Percentiles rank a stretch among this genome's conserved stretches.
phyloP scores from a whole-genome alignment of 2,888 invertebrate species.

The Apodemia mormo region DNA sequence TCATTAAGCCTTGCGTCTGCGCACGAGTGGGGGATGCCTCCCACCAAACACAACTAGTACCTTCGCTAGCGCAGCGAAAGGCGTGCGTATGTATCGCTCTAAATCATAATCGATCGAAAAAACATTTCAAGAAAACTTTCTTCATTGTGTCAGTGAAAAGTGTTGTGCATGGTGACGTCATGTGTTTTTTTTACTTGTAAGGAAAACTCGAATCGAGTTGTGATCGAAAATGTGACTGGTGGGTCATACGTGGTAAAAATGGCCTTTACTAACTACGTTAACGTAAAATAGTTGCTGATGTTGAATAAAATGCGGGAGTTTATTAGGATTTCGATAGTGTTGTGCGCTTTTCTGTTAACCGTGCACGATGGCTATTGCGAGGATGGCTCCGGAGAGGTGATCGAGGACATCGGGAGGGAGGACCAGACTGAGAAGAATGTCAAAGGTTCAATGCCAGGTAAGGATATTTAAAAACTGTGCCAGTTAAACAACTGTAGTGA shows the following conservation, averaged over 20 bases:
- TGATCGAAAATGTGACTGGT: constrained; percentile 76
- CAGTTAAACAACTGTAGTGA: neutral
- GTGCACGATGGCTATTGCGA: constrained; percentile 58
- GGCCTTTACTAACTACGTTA: constrained; percentile 51
- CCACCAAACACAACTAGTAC: constrained; percentile 58
- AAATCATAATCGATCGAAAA: constrained; percentile 48
- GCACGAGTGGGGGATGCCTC: constrained; percentile 51
- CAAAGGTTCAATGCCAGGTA: constrained; percentile 62
- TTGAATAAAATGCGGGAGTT: constrained; percentile 70
- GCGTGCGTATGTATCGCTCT: constrained; percentile 50
- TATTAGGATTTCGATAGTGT: constrained; percentile 66
- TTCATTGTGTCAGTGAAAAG: constrained; percentile 32
- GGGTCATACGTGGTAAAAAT: constrained; percentile 54
- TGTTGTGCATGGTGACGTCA: constrained; percentile 29
- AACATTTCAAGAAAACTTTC: constrained; percentile 20
- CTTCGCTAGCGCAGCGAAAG: constrained; percentile 53
- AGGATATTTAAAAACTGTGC: constrained; percentile 16
- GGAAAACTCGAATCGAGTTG: constrained; percentile 45
- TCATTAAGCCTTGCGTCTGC: constrained; percentile 58
- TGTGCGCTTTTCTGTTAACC: constrained; percentile 59
- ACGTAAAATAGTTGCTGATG: constrained; percentile 46
- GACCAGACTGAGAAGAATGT: constrained; percentile 56
- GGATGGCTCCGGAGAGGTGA: constrained; percentile 44
- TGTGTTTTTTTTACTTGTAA: constrained; percentile 41
- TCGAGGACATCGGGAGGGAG: constrained; percentile 44